Conservation (phyloP, 2,797 vertebrate genomes). For the Notoglanidium macrostoma region DNA sequence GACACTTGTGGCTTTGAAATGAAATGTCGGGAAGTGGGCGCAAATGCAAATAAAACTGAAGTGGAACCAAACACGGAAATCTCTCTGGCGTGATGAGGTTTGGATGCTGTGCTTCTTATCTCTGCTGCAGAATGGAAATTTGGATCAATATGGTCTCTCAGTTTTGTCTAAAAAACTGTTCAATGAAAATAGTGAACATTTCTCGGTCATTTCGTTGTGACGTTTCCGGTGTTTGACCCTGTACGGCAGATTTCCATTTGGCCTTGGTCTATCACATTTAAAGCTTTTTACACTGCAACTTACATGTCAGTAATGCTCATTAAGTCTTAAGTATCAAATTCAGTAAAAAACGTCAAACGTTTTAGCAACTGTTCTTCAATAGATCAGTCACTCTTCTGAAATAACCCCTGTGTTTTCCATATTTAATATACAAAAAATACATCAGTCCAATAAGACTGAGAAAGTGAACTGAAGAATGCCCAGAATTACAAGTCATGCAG, state of each 20-base stretch:
- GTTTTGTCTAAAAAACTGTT: not conserved
- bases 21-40: no score
- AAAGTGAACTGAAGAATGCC: not conserved
- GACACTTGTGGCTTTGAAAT: not conserved
- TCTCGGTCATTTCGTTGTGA: not conserved
- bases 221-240: not conserved
- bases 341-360: not conserved
- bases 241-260: not conserved
- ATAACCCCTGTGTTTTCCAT: not conserved
- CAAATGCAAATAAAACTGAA: not conserved
- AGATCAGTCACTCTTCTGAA: not conserved
- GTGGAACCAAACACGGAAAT: not conserved
- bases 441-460: not conserved
- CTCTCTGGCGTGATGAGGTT: not conserved
- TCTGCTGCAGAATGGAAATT: not conserved
- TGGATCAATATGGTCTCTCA: not conserved
- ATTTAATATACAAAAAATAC: not conserved
- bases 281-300: not conserved
- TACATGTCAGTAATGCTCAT: not conserved
- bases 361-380: not conserved
- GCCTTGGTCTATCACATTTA: not conserved
- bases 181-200: not conserved
- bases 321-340: not conserved
- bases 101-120: constrained; percentile 7
- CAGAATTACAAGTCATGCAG: not conserved